Conservation (phyloP, 2,888 invertebrate species). For the Epirrhoe alternata region DNA sequence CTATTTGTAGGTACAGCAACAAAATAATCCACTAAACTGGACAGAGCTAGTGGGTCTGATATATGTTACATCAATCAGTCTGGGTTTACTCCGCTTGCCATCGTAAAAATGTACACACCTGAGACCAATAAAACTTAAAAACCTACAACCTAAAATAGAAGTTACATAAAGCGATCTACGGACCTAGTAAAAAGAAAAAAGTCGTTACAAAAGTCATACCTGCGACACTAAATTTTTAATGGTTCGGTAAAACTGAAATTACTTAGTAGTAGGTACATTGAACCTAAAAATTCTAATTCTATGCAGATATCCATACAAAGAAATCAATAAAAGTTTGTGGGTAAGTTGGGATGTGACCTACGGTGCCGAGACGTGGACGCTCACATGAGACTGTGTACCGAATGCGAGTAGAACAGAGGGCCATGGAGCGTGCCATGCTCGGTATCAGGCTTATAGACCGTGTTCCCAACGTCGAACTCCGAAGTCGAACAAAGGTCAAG, state of each 20-base stretch:
- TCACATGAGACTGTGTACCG: no score
- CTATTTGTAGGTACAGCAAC: no score
- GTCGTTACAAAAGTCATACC: neutral
- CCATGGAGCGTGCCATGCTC: no score
- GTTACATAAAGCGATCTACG: neutral
- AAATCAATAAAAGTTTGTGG: no score
- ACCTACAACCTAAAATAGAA: neutral
- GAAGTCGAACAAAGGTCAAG: no score
- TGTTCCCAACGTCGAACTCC: no score
- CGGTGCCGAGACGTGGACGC: no score
- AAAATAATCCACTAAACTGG: no score
- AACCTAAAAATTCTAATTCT: neutral
- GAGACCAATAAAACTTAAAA: neutral
- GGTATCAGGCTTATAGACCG: no score
- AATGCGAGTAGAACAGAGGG: no score
- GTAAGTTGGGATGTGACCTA: no score
- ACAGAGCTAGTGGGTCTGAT: neutral
- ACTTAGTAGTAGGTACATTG: neutral
- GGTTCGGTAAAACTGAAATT: neutral
- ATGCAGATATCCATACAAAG: no score
- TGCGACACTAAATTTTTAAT: neutral
- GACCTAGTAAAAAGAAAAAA: neutral
- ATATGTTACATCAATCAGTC: neutral
- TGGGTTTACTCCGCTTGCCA: neutral
- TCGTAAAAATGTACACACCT: neutral